phyloP scores from a whole-genome alignment of 2,113 vertebrate species.

The Symphodus melops region DNA sequence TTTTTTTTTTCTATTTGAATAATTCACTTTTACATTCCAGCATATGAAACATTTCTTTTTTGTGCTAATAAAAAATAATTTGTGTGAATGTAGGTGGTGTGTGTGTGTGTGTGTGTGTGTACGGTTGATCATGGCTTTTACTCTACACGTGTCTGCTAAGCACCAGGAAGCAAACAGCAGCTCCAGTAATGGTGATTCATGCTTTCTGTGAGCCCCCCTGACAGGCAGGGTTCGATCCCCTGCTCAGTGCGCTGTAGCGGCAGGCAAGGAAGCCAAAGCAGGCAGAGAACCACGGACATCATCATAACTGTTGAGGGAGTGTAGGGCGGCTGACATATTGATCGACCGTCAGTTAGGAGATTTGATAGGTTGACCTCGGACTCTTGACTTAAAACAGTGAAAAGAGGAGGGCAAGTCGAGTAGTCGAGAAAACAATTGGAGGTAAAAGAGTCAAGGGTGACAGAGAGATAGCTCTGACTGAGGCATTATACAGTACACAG shows the following conservation, averaged over 20 bases:
- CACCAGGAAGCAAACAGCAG: slow-evolving; percentile 69
- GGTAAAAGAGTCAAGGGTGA: not conserved
- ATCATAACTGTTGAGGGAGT: slow-evolving; percentile 85
- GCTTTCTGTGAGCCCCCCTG: slow-evolving; percentile 84
- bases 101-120: slow-evolving; percentile 3
- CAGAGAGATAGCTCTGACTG: slow-evolving; percentile 10
- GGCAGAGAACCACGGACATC: slow-evolving; percentile 77
- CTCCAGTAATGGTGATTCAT: slow-evolving; percentile 86
- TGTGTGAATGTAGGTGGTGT: slow-evolving; percentile 8
- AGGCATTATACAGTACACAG: not conserved
- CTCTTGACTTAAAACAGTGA: slow-evolving; percentile 68
- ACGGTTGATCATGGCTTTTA: slow-evolving; percentile 13
- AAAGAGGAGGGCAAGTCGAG: slow-evolving; percentile 54
- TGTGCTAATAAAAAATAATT: not conserved
- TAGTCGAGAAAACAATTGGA: slow-evolving; percentile 42
- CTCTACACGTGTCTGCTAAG: slow-evolving; percentile 57
- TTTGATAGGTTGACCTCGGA: slow-evolving; percentile 82
- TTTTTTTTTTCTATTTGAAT: slow-evolving; percentile 1
- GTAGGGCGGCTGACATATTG: slow-evolving; percentile 82
- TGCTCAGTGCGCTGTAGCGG: slow-evolving; percentile 83
- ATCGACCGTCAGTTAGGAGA: slow-evolving; percentile 80
- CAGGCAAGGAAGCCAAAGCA: slow-evolving; percentile 63
- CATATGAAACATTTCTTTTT: not conserved
- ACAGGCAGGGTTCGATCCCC: slow-evolving; percentile 88
- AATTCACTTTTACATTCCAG: slow-evolving; percentile 36